phyloP scores from a whole-genome alignment of 2,797 vertebrate species.

The Falco biarmicus region DNA sequence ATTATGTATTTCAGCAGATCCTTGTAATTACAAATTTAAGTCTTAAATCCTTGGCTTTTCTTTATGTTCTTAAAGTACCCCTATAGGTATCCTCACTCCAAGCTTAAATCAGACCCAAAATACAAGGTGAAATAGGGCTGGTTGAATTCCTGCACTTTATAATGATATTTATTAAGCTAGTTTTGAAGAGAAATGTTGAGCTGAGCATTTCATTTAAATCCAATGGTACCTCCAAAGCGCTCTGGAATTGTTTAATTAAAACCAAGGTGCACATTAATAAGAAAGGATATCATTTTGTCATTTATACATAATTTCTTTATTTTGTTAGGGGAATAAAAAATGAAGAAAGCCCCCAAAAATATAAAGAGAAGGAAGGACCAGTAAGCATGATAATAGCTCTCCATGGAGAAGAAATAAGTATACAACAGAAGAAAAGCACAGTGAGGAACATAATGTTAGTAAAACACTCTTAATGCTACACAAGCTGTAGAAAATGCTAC shows the following conservation, averaged over 20 bases:
- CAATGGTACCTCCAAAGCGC: constrained; percentile 56
- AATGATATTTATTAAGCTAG: constrained; percentile 79
- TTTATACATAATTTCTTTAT: constrained; percentile 75
- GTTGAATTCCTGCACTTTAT: constrained; percentile 75
- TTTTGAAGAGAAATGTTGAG: constrained; percentile 72
- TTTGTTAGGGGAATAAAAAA: constrained; percentile 65
- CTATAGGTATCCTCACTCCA: constrained; percentile 73
- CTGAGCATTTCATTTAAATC: constrained; percentile 67
- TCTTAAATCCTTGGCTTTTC: constrained; percentile 72
- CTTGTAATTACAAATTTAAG: constrained; percentile 77
- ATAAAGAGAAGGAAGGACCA: constrained; percentile 67
- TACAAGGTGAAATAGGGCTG: constrained; percentile 69
- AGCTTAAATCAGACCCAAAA: constrained; percentile 74
- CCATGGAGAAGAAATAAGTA: constrained; percentile 76
- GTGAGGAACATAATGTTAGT: constrained; percentile 78
- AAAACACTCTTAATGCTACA: constrained; percentile 79
- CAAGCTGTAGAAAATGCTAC: constrained; percentile 78
- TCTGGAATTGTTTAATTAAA: constrained; percentile 79
- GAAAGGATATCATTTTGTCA: constrained; percentile 79
- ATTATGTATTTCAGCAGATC: constrained; percentile 70
- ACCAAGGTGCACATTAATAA: constrained; percentile 69
- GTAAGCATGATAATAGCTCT: constrained; percentile 78
- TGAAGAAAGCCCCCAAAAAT: constrained; percentile 58
- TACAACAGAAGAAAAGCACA: constrained; percentile 80
- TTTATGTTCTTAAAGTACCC: constrained; percentile 72